Conservation (phyloP, 2,888 invertebrate species). For the Lasioglossum pauxillum region DNA sequence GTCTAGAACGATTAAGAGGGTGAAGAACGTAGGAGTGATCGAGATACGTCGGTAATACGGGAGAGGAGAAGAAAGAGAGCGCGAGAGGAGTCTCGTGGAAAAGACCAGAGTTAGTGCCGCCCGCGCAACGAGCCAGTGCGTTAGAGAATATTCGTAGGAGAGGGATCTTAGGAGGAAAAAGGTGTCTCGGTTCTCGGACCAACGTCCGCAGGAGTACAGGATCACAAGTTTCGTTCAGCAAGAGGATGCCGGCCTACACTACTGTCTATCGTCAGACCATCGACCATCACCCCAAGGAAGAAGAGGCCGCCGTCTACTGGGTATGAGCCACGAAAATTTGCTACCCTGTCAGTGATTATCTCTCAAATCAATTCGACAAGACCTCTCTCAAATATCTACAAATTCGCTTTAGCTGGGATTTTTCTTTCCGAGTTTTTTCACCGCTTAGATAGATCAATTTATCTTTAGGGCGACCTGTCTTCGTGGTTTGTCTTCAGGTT, state of each 20-base stretch:
- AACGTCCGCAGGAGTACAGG: constrained; percentile 25
- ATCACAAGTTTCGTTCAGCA: constrained; percentile 33
- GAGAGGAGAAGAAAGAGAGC: constrained; percentile 63
- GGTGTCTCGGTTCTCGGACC: constrained; percentile 18
- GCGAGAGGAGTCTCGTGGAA: constrained; percentile 72
- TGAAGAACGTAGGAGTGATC: constrained; percentile 53
- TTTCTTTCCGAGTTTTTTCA: not conserved
- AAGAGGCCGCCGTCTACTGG: constrained; percentile 87
- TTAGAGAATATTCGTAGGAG: constrained; percentile 65
- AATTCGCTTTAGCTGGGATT: not conserved
- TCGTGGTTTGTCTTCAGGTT: not conserved
- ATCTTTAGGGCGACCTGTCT: not conserved
- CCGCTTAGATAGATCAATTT: not conserved
- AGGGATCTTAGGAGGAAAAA: constrained; percentile 47
- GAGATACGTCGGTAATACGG: constrained; percentile 60
- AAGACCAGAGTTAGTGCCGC: constrained; percentile 81
- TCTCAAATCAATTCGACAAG: not conserved
- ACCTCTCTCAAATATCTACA: not conserved
- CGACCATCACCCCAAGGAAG: constrained; percentile 84
- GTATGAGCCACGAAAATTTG: constrained; percentile 82
- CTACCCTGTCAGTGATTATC: not conserved
- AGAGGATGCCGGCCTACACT: constrained; percentile 80
- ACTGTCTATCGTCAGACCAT: constrained; percentile 77
- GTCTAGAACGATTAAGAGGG: constrained; percentile 40
- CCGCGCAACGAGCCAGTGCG: constrained; percentile 81